These are phyloP conservation scores for Callinectes sapidus DNA, from an alignment of 2,888 invertebrate species.

Conservation along the genomic window DNA sequence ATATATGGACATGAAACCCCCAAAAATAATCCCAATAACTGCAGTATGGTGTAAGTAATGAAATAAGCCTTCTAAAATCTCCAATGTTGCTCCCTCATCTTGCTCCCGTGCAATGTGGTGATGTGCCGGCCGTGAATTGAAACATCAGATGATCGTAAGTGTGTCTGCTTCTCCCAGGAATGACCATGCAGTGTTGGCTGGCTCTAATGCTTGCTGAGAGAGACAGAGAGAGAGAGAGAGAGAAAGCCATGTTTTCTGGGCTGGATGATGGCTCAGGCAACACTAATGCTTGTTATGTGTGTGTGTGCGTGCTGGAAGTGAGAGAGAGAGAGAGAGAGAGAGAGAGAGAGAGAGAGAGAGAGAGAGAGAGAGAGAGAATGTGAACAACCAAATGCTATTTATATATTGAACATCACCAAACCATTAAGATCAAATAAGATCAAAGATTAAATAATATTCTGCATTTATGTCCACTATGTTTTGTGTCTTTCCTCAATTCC, in stretches of 20 bases:
- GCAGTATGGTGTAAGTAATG: background rate
- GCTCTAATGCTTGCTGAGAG: constrained; percentile 19
- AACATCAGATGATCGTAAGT: background rate
- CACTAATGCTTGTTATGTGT: background rate
- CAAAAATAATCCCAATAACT: background rate
- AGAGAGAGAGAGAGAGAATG: constrained; percentile 21
- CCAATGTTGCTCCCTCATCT: background rate
- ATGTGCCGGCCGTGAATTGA: background rate
- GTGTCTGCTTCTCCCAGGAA: background rate
- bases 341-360: constrained; percentile 23
- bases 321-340: constrained; percentile 18
- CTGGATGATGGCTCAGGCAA: background rate
- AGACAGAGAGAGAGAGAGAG: constrained; percentile 11
- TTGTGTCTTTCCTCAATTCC: too few relatives aligned
- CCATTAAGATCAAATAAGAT: too few relatives aligned
- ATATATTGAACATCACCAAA: background rate
- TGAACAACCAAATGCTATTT: background rate
- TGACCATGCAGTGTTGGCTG: background rate
- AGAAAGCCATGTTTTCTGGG: background rate
- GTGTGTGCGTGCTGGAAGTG: background rate
- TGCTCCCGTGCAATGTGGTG: background rate
- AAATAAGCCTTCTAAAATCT: background rate
- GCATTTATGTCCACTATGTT: too few relatives aligned
- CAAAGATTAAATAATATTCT: too few relatives aligned
- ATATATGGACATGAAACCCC: background rate